Conservation (phyloP, 2,888 invertebrate species). For the Nysson spinosus region DNA sequence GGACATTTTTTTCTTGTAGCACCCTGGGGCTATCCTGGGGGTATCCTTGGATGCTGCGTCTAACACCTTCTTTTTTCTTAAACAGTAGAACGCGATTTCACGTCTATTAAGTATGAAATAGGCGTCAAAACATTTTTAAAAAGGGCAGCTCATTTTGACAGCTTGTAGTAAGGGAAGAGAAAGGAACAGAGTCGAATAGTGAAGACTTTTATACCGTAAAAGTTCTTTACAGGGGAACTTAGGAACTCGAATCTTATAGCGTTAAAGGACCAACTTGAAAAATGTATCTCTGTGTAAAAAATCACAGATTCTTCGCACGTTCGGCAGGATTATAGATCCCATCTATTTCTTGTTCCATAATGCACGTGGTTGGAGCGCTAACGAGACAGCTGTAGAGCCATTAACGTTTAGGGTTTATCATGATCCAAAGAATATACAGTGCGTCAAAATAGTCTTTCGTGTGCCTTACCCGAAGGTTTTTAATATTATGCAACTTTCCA, state of each 20-base stretch:
- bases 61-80: conserved; percentile 44
- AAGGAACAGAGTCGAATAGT: too few relatives aligned
- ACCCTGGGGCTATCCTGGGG: conserved; percentile 42
- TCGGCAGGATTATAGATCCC: conserved; percentile 23
- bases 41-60: too few relatives aligned
- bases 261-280: neutral
- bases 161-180: too few relatives aligned
- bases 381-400: conserved; percentile 51
- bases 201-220: too few relatives aligned
- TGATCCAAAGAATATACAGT: conserved; percentile 36
- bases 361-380: conserved; percentile 27
- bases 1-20: conserved; percentile 57
- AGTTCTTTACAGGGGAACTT: too few relatives aligned
- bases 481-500: too few relatives aligned
- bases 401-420: conserved; percentile 47
- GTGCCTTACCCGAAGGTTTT: too few relatives aligned
- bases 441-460: too few relatives aligned
- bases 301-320: neutral
- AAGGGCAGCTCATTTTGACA: too few relatives aligned
- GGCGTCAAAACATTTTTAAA: too few relatives aligned
- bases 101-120: too few relatives aligned
- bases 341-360: conserved; percentile 31
- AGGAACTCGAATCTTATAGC: neutral
- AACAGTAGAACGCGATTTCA: conserved; percentile 23
- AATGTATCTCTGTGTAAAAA: too few relatives aligned